Base-by-base conservation (phyloP, 2,797 vertebrate species). In the Neosilurus hyrtlii region DNA sequence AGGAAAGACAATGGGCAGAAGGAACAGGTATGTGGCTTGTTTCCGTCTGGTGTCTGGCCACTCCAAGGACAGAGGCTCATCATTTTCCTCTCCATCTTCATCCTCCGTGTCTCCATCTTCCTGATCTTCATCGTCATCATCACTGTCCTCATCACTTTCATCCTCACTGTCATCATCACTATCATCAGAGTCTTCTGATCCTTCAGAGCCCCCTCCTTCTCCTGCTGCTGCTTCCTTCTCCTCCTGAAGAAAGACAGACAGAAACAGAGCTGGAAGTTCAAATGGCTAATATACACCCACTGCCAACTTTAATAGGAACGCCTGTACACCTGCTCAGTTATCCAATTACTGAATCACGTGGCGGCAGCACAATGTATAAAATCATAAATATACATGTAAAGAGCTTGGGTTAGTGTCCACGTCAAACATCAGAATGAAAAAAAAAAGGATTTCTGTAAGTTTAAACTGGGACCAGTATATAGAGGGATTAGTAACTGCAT, bases 1-100 rank as follows among this genome's bases (percentile, higher is more conserved):
- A 51, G 97, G 97, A 86, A 99, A 92, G 72, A 98, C 93, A 0
- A 99, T 96, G 81, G 97, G 98, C 84, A 99, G 91, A 77, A 99
- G 94, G 86, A 99, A 91, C 77, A 99, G 94, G 92, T 96, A 99
- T 66, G 96, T 95, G 80, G 93, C 95, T 92, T 96, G 97, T 91
- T 98, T 98, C 65, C 91, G 92, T 59, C 79, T 90, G 0, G 94
- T 96, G 82, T 96, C 94, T 0, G 98, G 98, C 97, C 97, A 99
- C 82, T 95, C 91, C 73, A 99, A 93, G 83, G 97, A 96, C 87
- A 99, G 90, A 5, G 97, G 97, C 87, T 97, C 93, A 0, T 98
- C 96, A 0, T 87, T 89, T 51, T 94, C 90, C 9, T 88, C 92
- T 10, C 92, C 93, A 0, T 94, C 93, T 0, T 91, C 94, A 0